A percentile compares a stretch with the other conserved stretches of the same genome.
These are phyloP conservation scores for Callosobruchus maculatus DNA, from an alignment of 2,888 invertebrate genomes.

Conservation along the genomic window DNA sequence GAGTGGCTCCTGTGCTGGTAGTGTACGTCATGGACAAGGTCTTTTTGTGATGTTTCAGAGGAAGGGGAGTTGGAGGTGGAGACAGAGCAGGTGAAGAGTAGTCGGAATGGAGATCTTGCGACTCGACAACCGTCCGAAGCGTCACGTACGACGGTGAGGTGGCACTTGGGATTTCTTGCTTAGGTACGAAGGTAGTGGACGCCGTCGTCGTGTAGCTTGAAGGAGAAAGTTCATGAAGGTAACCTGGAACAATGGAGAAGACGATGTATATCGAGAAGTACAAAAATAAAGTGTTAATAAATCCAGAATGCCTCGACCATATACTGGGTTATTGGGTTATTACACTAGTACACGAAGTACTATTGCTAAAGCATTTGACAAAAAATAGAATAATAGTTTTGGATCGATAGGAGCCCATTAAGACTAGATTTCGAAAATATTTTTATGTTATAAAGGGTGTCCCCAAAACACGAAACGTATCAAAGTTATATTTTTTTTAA, in stretches of 20 bases:
- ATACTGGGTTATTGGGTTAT: too few relatives aligned
- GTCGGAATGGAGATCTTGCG: conserved; percentile 40
- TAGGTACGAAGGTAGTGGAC: conserved; percentile 66
- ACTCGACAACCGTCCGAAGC: conserved; percentile 53
- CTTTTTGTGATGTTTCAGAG: conserved; percentile 55
- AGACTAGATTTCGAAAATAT: too few relatives aligned
- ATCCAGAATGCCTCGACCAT: too few relatives aligned
- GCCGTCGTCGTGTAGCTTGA: conserved; percentile 60
- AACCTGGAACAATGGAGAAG: conserved; percentile 57
- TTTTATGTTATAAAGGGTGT: too few relatives aligned
- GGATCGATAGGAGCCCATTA: too few relatives aligned
- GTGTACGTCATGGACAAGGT: conserved; percentile 81
- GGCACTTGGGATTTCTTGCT: conserved; percentile 55
- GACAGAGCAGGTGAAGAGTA: conserved; percentile 45
- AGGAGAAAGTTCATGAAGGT: conserved; percentile 74
- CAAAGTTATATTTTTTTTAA: too few relatives aligned
- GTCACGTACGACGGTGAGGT: conserved; percentile 53
- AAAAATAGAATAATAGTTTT: too few relatives aligned
- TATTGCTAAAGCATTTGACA: too few relatives aligned
- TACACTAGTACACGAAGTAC: too few relatives aligned
- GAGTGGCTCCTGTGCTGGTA: conserved; percentile 78
- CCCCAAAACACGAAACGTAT: too few relatives aligned
- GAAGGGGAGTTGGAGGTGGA: conserved; percentile 20
- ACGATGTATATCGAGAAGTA: not conserved
- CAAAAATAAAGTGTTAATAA: too few relatives aligned